phyloP scores from a whole-genome alignment of 2,113 vertebrate genomes.

The Macrotis lagotis region DNA sequence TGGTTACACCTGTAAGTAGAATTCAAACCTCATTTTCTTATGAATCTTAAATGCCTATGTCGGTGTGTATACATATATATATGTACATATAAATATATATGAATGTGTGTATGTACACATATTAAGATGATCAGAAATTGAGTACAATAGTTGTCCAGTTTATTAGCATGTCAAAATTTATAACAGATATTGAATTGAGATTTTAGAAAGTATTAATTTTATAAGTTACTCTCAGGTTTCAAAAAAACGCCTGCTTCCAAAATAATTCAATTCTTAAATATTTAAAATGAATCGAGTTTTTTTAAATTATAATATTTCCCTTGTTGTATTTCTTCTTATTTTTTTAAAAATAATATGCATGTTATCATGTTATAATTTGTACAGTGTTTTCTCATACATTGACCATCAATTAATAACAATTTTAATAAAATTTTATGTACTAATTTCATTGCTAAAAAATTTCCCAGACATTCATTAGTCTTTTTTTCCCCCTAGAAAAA shows the following conservation, averaged over 20 bases:
- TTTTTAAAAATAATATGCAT: too few species aligned
- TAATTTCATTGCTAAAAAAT: constrained; percentile 64
- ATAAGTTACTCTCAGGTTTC: constrained; percentile 28
- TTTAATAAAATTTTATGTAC: constrained; percentile 27
- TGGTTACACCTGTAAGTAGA: neutral
- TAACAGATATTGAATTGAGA: neutral
- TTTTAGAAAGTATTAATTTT: neutral
- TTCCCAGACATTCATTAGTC: constrained; percentile 44
- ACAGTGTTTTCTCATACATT: neutral
- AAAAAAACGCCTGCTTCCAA: constrained; percentile 60
- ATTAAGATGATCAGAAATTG: too few species aligned
- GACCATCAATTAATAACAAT: neutral
- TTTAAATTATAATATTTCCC: constrained; percentile 42
- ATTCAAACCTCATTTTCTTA: neutral
- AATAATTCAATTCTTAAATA: constrained; percentile 57
- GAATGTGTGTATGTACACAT: too few species aligned
- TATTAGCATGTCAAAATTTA: neutral
- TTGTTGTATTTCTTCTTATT: neutral
- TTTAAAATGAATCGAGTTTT: constrained; percentile 59
- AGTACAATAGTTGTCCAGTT: neutral
- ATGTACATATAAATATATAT: too few species aligned
- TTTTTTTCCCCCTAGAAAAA: constrained; percentile 29
- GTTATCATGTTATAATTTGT: neutral
- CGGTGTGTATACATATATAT: too few species aligned
- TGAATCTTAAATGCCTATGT: neutral